Evolutionary conservation across 2,797 vertebrate species (phyloP), one percentile per base, ranked within the genome.

Genomic region (Hozukius guyotensis): DNA sequence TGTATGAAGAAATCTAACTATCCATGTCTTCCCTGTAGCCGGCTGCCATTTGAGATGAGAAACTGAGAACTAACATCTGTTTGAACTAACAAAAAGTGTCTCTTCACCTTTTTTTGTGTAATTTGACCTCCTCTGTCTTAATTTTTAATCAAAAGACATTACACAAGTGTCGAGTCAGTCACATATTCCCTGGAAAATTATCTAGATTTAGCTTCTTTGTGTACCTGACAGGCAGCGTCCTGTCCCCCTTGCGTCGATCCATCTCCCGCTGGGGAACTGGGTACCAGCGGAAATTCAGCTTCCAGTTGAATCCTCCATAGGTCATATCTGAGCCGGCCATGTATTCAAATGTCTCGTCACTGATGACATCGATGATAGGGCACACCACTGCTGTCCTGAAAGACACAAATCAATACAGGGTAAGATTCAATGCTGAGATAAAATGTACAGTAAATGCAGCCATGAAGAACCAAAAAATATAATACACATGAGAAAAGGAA

Each of bases 301-400:
- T 99, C 98, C 98, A 99, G 94, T 99, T 99, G 92, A 99, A 99
- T 29, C 98, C 98, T 0, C 98, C 98, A 0, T 99, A 99, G 24
- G 98, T 99, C 98, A 99, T 99, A 76, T 99, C 98, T 1, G 98
- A 99, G 0, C 98, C 98, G 2, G 98, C 98, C 98, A 99, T 98
- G 93, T 99, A 99, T 81, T 99, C 98, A 78, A 99, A 99, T 0
- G 98, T 99, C 93, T 99, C 98, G 29, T 99, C 98, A 0, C 98
- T 99, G 96, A 99, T 99, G 74, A 95, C 94, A 12, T 95, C 94
- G 11, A 95, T 95, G 89, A 95, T 94, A 7, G 94, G 94, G 63
- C 95, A 95, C 52, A 95, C 95, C 77, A 95, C 94, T 4, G 94
- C 92, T 22, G 84, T 91, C 91, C 94, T 95, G 71, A 62, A 75